Conservation (phyloP, 2,797 vertebrate genomes). For the Notamacropus eugenii region DNA sequence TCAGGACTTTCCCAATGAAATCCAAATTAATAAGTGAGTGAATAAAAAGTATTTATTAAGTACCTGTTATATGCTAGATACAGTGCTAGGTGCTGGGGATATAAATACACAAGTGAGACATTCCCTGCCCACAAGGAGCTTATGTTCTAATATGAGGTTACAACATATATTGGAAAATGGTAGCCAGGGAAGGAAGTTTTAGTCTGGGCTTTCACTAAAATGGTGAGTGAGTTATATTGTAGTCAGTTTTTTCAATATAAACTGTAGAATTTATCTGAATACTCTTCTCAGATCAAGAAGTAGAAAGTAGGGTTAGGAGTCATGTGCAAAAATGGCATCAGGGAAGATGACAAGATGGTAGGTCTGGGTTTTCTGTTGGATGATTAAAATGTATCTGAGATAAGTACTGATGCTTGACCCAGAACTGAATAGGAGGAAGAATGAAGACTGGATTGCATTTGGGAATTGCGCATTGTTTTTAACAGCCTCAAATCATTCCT, state of each 20-base stretch:
- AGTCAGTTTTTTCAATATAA: neutral
- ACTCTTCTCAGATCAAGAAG: neutral
- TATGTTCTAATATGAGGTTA: neutral
- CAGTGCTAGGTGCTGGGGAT: too few species aligned
- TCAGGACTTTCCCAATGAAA: neutral
- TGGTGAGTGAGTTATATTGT: neutral
- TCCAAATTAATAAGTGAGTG: neutral
- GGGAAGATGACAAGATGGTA: neutral
- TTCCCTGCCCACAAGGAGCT: neutral
- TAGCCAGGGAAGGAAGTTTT: neutral
- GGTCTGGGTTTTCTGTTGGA: neutral
- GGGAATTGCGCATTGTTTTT: too few species aligned
- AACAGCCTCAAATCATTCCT: too few species aligned
- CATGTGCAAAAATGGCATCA: neutral
- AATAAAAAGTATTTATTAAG: neutral
- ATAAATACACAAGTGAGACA: neutral
- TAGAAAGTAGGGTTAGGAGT: neutral
- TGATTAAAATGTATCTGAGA: neutral
- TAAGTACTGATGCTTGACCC: neutral
- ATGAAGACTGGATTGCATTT: neutral
- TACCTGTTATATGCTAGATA: neutral
- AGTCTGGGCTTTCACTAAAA: neutral
- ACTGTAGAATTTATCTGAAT: too few species aligned
- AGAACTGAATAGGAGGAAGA: neutral
- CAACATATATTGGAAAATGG: neutral